phyloP scores from a whole-genome alignment of 92 coral and sea anemone species.

The Umimayanthus chanpuru region DNA sequence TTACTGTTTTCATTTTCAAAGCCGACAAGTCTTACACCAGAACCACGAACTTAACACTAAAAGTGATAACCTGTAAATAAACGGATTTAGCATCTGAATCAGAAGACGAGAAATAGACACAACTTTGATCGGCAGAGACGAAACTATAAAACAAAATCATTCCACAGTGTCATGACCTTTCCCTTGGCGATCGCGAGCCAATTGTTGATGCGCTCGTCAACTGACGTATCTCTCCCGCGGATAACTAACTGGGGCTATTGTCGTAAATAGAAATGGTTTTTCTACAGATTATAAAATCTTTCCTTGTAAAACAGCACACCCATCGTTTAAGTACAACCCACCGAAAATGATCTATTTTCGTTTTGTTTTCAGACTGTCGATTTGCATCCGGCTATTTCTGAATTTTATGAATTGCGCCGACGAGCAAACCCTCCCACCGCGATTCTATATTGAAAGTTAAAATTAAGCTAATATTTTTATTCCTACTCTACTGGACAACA shows the following conservation, averaged over 20 bases:
- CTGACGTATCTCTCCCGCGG: not conserved
- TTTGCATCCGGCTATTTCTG: not conserved
- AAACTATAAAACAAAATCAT: constrained; percentile 2
- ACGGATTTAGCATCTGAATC: constrained; percentile 4
- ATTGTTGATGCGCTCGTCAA: not conserved
- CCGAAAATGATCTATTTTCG: constrained; percentile 39
- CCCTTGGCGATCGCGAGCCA: not conserved
- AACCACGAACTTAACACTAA: not conserved
- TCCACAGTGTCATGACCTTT: constrained; percentile 34
- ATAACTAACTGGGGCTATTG: not conserved
- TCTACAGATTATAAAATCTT: not conserved
- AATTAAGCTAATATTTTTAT: not conserved
- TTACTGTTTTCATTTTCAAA: not conserved
- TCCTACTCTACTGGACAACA: not conserved
- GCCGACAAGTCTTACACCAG: not conserved
- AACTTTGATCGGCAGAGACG: constrained; percentile 22
- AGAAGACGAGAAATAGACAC: constrained; percentile 20
- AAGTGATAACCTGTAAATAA: not conserved
- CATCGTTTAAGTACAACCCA: constrained; percentile 38
- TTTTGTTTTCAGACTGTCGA: constrained; percentile 9
- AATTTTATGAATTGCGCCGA: not conserved
- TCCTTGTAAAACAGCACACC: constrained; percentile 23
- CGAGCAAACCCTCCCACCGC: constrained; percentile 25
- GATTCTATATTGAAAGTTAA: not conserved
- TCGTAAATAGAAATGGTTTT: not conserved